Percentiles rank a stretch among this genome's conserved stretches.
phyloP scores from a whole-genome alignment of 2,888 invertebrate species.

The Leptogaster cylindrica region DNA sequence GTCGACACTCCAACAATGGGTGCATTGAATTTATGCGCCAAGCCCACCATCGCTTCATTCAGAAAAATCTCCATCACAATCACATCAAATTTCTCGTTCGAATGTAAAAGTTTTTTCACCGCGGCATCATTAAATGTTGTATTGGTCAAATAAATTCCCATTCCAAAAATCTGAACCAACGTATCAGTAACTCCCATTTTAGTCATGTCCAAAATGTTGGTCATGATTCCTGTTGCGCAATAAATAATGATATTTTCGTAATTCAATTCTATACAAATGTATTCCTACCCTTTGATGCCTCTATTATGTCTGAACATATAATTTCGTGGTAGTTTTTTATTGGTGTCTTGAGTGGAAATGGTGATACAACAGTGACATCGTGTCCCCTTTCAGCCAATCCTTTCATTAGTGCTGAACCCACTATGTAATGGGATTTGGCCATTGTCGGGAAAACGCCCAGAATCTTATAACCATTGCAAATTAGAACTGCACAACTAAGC shows the following conservation, averaged over 20 bases:
- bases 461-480: conserved; percentile 13
- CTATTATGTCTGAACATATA: no score
- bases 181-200: not conserved
- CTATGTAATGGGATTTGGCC: conserved; percentile 52
- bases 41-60: conserved; percentile 58
- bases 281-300: conserved; percentile 16
- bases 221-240: not conserved
- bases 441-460: conserved; percentile 33
- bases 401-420: conserved; percentile 56
- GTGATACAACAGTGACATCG: conserved; percentile 56
- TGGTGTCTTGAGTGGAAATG: conserved; percentile 53
- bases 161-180: not conserved
- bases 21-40: conserved; percentile 52
- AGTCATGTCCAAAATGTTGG: not conserved
- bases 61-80: conserved; percentile 59
- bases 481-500: not conserved
- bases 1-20: conserved; percentile 51
- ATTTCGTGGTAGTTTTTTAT: conserved; percentile 53
- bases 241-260: not conserved
- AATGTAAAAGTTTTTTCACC: not conserved
- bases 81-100: conserved; percentile 57
- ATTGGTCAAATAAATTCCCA: not conserved
- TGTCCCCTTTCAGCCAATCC: conserved; percentile 57
- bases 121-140: not conserved
- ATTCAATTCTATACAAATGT: no score